Evolutionary conservation across 2,113 vertebrate species (phyloP).

Genomic region (Calyptomena viridis): DNA sequence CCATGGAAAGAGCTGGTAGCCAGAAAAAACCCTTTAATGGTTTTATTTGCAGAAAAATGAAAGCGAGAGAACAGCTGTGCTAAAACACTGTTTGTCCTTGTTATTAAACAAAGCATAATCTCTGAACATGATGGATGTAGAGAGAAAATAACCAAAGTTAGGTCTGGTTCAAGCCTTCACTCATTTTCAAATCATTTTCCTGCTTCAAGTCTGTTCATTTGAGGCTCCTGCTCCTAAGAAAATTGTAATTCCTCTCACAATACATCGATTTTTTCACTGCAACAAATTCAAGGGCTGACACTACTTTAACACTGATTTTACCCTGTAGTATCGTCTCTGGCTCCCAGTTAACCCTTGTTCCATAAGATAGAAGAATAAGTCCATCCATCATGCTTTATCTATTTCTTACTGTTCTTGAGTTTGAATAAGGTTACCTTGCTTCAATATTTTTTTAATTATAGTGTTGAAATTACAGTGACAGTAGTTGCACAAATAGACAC

Average conservation of each 20-base stretch:
- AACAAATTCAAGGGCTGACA: neutral
- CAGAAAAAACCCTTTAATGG: neutral
- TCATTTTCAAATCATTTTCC: neutral
- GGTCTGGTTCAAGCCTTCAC: neutral
- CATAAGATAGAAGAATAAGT: neutral
- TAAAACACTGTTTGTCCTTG: neutral
- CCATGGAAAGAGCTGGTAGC: neutral
- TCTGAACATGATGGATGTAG: neutral
- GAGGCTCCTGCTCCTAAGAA: neutral
- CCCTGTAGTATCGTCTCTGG: neutral
- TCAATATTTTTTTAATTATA: neutral
- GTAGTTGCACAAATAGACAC: neutral
- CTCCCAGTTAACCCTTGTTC: neutral
- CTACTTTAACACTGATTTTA: neutral
- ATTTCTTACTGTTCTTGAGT: neutral
- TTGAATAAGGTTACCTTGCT: neutral
- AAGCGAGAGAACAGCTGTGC: neutral
- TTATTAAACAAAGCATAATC: conserved; percentile 19
- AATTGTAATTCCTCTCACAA: neutral
- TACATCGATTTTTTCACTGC: neutral
- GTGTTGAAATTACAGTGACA: neutral
- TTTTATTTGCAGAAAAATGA: conserved; percentile 1
- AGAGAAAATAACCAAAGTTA: neutral
- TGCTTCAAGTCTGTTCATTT: neutral
- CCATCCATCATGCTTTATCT: neutral